phyloP scores from a whole-genome alignment of 2,113 vertebrate genomes.

The Tinamus guttatus region DNA sequence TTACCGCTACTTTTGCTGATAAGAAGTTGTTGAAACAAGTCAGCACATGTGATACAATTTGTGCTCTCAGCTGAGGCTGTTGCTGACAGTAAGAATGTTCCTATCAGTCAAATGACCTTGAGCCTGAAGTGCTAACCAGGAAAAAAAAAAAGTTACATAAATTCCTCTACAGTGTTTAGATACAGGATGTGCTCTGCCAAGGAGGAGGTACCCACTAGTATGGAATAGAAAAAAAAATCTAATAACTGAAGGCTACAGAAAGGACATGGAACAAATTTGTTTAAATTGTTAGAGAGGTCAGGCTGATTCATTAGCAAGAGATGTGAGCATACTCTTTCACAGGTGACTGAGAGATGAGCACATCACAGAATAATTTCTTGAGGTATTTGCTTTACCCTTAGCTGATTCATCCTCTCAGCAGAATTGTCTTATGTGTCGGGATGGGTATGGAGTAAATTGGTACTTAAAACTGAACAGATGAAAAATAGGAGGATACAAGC shows the following conservation, averaged over 20 bases:
- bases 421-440: neutral
- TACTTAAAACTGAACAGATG: neutral
- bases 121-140: neutral
- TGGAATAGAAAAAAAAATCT: neutral
- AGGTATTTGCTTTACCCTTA: neutral
- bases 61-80: neutral
- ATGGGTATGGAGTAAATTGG: neutral
- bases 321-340: neutral
- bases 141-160: neutral
- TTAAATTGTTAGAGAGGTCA: neutral
- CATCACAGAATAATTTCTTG: neutral
- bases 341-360: neutral
- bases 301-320: neutral
- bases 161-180: neutral
- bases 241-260: neutral
- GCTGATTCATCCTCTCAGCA: neutral
- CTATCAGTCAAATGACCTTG: neutral
- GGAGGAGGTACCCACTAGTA: neutral
- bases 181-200: neutral
- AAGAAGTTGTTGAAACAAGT: neutral
- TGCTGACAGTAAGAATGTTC: neutral
- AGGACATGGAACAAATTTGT: neutral
- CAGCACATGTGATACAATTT: neutral
- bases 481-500: neutral
- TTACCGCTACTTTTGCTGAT: neutral